Percentiles rank a stretch among this genome's conserved stretches.
These are phyloP conservation scores for Haliaeetus leucogaster DNA, from an alignment of 2,113 vertebrate genomes.

Conservation along the genomic window DNA sequence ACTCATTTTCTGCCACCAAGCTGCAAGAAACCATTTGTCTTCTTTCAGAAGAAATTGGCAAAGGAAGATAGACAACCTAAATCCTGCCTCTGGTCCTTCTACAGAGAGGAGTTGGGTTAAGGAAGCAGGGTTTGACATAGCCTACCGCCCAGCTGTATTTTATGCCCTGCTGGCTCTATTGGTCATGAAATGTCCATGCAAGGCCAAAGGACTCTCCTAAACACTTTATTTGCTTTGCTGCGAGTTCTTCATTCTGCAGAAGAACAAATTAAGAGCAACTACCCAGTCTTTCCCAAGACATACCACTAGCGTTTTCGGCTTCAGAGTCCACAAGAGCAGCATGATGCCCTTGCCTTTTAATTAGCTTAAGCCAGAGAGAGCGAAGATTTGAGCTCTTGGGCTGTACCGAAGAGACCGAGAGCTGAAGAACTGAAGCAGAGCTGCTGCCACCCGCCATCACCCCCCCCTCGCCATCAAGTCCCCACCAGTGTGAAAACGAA, in stretches of 20 bases:
- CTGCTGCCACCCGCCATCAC: background rate
- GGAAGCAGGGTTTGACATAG: background rate
- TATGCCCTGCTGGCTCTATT: background rate
- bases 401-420: background rate
- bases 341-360: background rate
- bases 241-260: background rate
- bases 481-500: background rate
- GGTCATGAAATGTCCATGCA: background rate
- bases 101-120: background rate
- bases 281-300: background rate
- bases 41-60: background rate
- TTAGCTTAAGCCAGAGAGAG: background rate
- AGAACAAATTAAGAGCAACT: background rate
- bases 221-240: background rate
- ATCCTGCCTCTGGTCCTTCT: background rate
- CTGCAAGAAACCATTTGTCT: background rate
- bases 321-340: background rate
- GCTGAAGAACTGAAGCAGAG: background rate
- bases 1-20: background rate
- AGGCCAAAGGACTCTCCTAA: background rate
- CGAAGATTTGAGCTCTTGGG: background rate
- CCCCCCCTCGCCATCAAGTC: background rate
- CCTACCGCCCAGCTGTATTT: background rate
- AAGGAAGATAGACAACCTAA: background rate
- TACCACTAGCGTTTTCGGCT: accelerated